Base-by-base conservation (phyloP, 2,113 vertebrate genomes). In the Raphicerus campestris region DNA sequence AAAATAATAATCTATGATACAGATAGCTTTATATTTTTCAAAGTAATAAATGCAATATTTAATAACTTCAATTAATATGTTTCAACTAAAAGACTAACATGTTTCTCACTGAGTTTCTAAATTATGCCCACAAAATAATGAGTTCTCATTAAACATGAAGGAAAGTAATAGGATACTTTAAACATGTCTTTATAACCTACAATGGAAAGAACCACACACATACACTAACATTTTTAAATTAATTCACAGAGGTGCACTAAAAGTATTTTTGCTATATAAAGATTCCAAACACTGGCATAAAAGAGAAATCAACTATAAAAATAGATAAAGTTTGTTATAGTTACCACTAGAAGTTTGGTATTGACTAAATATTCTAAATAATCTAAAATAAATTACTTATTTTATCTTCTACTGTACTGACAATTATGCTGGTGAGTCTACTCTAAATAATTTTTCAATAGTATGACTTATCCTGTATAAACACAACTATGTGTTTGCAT, bases 181-280 rank as follows among this genome's bases (percentile, higher is more conserved):
- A 88, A 95, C 8, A 73, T 47, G 6, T 58, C 9, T 6, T 91
- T 4, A 63, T 60, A 63, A 45, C 26, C 7, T 91, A 20, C 22
- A 91, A 82, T 35, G 73, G 49, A 94, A 88, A 93, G 66, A 89
- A 82, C 14, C 26, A 70, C 42, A 32, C 35, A 73, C 4, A 78
- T n/a, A 39, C 19, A 42, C 1, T 20, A 84, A 82, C 17, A 56
- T 24, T 39, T 77, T 89, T 75, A 80, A 91, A 42, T 28, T 53
- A 94, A 91, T 53, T 77, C 39, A 58, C 49, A 61, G 45, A 75
- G 20, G 20, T 80, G 61, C 47, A 70, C 10, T 58, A 83, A 93
- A 95, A 89, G 16, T 92, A 81, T 80, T 81, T 56, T 87, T 91
- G 81, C 58, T 93, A 66, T 16, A 17, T 39, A 81, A 97, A 73